A percentile compares a stretch with the other conserved stretches of the same genome.
Evolutionary conservation across 1,140 invertebrate genomes (phyloP).

Genomic region (Daktulosphaira vitifoliae): DNA sequence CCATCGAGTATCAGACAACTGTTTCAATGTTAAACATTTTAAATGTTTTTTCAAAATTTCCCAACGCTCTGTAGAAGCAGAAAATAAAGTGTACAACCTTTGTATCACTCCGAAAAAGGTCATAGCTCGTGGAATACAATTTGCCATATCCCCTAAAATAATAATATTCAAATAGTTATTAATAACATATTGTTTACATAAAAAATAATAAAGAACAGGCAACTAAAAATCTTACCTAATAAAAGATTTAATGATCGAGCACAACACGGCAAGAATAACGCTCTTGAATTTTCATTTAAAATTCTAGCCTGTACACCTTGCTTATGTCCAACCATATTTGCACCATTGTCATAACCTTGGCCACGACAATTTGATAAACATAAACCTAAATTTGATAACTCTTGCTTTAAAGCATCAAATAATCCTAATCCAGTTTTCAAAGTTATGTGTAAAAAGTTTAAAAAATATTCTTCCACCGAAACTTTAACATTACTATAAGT

Average conservation of each 20-base stretch:
- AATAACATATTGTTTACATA: too few relatives aligned
- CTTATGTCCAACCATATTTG: slow-evolving; percentile 32
- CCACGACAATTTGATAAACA: slow-evolving; percentile 27
- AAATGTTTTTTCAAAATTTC: too few relatives aligned
- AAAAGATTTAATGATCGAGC: neutral
- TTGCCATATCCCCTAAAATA: slow-evolving; percentile 5
- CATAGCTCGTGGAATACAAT: neutral
- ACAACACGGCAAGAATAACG: slow-evolving; percentile 19
- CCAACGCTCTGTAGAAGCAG: too few relatives aligned
- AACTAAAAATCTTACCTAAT: slow-evolving; percentile 9
- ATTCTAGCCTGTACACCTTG: slow-evolving; percentile 28
- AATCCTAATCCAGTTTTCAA: slow-evolving; percentile 20
- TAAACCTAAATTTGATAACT: slow-evolving; percentile 19
- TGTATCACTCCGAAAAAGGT: slow-evolving; percentile 6
- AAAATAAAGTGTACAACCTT: too few relatives aligned
- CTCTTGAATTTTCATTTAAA: slow-evolving; percentile 25
- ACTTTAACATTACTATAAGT: neutral
- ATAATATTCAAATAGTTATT: too few relatives aligned
- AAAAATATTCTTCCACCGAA: slow-evolving; percentile 10
- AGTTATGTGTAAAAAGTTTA: slow-evolving; percentile 30
- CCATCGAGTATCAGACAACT: too few relatives aligned
- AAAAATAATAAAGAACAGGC: neutral
- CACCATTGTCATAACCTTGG: slow-evolving; percentile 31
- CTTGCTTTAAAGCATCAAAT: slow-evolving; percentile 17
- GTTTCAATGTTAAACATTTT: too few relatives aligned